Conservation (phyloP, 2,888 invertebrate genomes). For the Pachliopta kotzebuea region DNA sequence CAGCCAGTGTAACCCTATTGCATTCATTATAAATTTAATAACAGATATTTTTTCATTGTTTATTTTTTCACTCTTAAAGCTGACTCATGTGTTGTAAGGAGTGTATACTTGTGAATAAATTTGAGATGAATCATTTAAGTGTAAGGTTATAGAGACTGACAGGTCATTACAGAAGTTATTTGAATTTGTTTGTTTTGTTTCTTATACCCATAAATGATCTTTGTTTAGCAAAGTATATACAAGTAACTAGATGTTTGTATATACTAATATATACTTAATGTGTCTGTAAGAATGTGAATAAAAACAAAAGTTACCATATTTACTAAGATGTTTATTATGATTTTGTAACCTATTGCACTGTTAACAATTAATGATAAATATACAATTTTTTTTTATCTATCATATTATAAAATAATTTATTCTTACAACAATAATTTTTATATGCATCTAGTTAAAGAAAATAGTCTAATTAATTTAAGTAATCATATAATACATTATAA, state of each 20-base stretch:
- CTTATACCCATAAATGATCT: conserved; percentile 4
- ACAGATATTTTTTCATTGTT: conserved; percentile 35
- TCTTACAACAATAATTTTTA: too few relatives aligned
- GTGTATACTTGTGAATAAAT: conserved; percentile 33
- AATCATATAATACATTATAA: too few relatives aligned
- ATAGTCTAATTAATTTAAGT: too few relatives aligned
- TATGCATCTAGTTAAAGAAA: too few relatives aligned
- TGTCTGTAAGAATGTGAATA: too few relatives aligned
- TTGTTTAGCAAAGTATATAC: background rate
- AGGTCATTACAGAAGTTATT: conserved; percentile 12
- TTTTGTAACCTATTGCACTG: too few relatives aligned
- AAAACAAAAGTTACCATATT: too few relatives aligned
- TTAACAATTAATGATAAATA: too few relatives aligned
- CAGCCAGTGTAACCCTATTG: conserved; percentile 23
- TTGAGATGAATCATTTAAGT: conserved; percentile 24
- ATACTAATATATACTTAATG: background rate
- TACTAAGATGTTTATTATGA: too few relatives aligned
- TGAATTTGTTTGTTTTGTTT: conserved; percentile 11
- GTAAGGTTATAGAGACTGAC: conserved; percentile 17
- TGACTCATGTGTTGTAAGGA: conserved; percentile 39
- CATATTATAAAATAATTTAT: too few relatives aligned
- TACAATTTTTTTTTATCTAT: too few relatives aligned
- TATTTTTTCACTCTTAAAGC: conserved; percentile 33
- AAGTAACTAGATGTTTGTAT: too few relatives aligned
- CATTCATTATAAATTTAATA: conserved; percentile 19